Conservation (phyloP, 2,888 invertebrate genomes). For the Keiferia lycopersicella region DNA sequence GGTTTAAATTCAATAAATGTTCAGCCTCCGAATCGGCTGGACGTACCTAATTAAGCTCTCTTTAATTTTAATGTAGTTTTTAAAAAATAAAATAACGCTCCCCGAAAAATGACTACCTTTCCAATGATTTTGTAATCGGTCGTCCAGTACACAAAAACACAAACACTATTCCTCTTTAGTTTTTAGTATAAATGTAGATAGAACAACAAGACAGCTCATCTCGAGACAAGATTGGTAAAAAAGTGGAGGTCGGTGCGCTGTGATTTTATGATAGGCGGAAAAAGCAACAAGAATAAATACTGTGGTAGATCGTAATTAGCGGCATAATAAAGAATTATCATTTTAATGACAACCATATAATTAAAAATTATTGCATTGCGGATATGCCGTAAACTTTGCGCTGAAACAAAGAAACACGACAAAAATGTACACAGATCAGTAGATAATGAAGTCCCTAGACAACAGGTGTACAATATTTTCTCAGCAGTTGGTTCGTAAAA, state of each 20-base stretch:
- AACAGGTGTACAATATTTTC: neutral
- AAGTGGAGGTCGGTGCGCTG: neutral
- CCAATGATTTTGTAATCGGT: too few species aligned
- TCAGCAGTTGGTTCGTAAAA: conserved; percentile 11
- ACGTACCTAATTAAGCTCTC: too few species aligned
- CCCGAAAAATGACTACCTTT: too few species aligned
- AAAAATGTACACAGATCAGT: neutral
- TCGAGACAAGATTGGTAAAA: too few species aligned
- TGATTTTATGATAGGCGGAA: neutral
- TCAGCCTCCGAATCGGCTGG: too few species aligned
- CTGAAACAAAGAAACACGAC: neutral
- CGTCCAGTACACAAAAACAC: too few species aligned
- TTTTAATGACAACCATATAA: conserved; percentile 10
- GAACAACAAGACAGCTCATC: too few species aligned
- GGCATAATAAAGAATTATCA: neutral
- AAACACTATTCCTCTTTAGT: too few species aligned
- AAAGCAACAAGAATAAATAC: neutral
- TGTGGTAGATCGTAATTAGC: neutral
- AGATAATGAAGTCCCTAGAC: neutral
- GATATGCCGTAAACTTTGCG: neutral
- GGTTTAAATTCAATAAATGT: too few species aligned
- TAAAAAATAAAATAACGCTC: too few species aligned
- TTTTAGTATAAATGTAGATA: too few species aligned
- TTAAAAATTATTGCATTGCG: conserved; percentile 22
- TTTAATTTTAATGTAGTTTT: too few species aligned